Conservation (phyloP, 2,888 invertebrate genomes). For the Tenodera sinensis region DNA sequence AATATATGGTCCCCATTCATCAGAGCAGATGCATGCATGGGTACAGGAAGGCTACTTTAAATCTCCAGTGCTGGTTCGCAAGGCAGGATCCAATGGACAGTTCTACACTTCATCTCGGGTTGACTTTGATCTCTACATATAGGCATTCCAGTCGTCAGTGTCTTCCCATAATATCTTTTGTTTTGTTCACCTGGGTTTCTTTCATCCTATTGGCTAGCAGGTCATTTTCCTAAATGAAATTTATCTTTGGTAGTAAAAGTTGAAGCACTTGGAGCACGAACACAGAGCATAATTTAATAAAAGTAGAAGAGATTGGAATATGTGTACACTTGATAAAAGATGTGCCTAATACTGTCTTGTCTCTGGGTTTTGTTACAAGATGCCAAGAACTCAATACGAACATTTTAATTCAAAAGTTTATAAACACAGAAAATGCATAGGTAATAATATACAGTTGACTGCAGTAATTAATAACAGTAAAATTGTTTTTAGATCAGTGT, state of each 20-base stretch:
- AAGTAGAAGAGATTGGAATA: background rate
- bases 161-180: background rate
- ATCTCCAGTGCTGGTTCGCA: slow-evolving; percentile 74
- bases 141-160: slow-evolving; percentile 35
- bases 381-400: background rate
- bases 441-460: too few species aligned
- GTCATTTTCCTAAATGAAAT: background rate
- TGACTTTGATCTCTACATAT: slow-evolving; percentile 90
- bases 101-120: slow-evolving; percentile 88
- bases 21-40: slow-evolving; percentile 89
- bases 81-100: slow-evolving; percentile 65
- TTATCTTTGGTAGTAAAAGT: background rate
- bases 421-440: background rate
- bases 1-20: slow-evolving; percentile 79
- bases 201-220: background rate
- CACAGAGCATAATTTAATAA: background rate
- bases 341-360: background rate
- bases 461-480: too few species aligned
- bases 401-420: background rate
- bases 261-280: background rate
- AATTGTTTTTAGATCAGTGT: too few species aligned
- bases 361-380: background rate
- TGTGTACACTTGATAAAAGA: background rate
- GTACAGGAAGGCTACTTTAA: slow-evolving; percentile 80
- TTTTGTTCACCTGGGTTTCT: background rate